Conservation (phyloP, 2,113 vertebrate species). For the Talpa occidentalis region DNA sequence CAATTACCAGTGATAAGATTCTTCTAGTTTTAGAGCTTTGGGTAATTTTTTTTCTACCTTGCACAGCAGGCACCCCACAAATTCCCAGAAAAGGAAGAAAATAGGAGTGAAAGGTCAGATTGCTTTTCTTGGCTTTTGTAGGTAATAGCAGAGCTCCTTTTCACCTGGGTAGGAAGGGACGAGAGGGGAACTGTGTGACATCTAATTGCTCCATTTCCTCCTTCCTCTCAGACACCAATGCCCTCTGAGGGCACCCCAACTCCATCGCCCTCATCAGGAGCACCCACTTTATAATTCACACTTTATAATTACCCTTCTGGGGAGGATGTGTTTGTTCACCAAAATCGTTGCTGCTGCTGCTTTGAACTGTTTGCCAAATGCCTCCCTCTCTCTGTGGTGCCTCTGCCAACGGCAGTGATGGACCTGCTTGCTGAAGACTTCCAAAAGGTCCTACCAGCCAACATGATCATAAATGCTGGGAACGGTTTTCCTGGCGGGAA, state of each 20-base stretch:
- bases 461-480: not conserved
- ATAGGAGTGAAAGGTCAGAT: not conserved
- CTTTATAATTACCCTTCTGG: not conserved
- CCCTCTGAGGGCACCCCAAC: not conserved
- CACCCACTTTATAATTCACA: not conserved
- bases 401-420: not conserved
- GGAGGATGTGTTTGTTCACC: not conserved
- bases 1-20: rapidly evolving
- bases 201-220: constrained; percentile 46
- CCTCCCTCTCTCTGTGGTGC: not conserved
- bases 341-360: constrained; percentile 11
- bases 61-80: not conserved
- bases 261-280: not conserved
- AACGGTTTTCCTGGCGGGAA: not conserved
- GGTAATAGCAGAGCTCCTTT: not conserved
- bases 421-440: not conserved
- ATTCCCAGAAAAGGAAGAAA: not conserved
- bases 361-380: not conserved
- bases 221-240: not conserved
- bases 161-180: not conserved
- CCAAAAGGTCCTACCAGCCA: not conserved
- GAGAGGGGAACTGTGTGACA: constrained; percentile 18
- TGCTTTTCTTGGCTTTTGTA: constrained; percentile 37
- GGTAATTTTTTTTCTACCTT: not conserved
- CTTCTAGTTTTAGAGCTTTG: not conserved